Conservation (phyloP, 2,797 vertebrate genomes). For the Oreortyx pictus region DNA sequence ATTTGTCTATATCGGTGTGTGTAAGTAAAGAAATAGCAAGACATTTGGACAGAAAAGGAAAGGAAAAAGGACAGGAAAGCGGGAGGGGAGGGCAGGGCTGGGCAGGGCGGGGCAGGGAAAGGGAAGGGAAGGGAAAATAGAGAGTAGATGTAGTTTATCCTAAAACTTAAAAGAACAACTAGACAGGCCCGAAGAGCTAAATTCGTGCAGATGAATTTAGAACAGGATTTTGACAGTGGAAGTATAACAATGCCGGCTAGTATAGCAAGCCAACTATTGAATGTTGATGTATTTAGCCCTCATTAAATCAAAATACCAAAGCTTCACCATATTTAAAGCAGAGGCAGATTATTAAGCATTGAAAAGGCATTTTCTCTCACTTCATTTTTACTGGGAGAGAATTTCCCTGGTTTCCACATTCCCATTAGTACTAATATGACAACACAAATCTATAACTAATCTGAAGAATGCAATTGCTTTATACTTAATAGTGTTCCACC, state of each 20-base stretch:
- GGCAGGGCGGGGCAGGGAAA: no score
- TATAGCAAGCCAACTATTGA: background rate
- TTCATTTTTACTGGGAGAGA: background rate
- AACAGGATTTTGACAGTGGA: background rate
- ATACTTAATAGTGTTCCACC: background rate
- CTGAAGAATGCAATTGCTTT: background rate
- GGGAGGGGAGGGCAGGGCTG: no score
- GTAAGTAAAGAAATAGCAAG: background rate
- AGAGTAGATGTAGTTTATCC: background rate
- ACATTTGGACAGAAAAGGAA: background rate
- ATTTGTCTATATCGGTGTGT: accelerated
- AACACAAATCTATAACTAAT: background rate
- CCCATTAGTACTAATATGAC: background rate
- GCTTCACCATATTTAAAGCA: background rate
- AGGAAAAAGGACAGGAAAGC: background rate
- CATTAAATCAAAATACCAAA: background rate
- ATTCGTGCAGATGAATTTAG: background rate
- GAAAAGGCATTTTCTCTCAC: background rate
- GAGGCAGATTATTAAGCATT: background rate
- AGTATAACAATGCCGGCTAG: background rate
- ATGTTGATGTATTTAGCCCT: conserved; percentile 6
- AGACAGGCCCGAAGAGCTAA: background rate
- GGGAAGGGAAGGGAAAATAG: background rate
- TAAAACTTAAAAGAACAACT: background rate
- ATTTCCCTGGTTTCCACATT: background rate